Evolutionary conservation across 2,113 vertebrate genomes (phyloP).

Genomic region (Mastomys coucha): DNA sequence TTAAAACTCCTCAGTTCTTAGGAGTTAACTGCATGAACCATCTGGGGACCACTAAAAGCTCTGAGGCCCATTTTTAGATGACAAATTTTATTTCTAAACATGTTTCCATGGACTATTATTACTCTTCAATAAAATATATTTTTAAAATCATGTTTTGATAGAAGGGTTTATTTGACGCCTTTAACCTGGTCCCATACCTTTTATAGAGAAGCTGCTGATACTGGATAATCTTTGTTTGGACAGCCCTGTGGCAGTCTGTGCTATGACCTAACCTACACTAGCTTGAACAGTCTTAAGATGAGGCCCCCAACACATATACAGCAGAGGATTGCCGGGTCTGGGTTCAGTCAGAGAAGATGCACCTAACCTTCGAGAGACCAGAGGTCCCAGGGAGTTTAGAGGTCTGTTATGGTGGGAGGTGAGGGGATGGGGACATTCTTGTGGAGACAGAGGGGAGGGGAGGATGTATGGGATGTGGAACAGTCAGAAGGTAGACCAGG

Average conservation of each 20-base stretch:
- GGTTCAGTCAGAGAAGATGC: no score
- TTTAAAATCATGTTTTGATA: background rate
- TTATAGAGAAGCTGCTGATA: background rate
- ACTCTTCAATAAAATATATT: background rate
- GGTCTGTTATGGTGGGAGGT: no score
- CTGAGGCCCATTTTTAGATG: background rate
- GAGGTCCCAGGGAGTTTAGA: no score
- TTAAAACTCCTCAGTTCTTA: constrained; percentile 18
- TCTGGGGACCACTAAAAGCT: background rate
- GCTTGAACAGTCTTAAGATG: background rate
- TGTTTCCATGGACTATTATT: background rate
- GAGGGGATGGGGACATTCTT: no score
- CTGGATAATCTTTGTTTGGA: background rate
- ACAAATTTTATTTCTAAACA: background rate
- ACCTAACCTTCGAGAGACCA: no score
- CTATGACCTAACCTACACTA: background rate
- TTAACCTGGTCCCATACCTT: background rate
- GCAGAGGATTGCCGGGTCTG: no score
- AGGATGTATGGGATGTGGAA: no score
- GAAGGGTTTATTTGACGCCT: background rate
- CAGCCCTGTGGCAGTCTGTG: background rate
- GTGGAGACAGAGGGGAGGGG: no score
- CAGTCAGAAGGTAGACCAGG: no score
- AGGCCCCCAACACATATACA: no score
- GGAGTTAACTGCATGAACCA: background rate